Evolutionary conservation across 1,140 invertebrate genomes (phyloP).

Genomic region (Temnothorax curvispinosus): DNA sequence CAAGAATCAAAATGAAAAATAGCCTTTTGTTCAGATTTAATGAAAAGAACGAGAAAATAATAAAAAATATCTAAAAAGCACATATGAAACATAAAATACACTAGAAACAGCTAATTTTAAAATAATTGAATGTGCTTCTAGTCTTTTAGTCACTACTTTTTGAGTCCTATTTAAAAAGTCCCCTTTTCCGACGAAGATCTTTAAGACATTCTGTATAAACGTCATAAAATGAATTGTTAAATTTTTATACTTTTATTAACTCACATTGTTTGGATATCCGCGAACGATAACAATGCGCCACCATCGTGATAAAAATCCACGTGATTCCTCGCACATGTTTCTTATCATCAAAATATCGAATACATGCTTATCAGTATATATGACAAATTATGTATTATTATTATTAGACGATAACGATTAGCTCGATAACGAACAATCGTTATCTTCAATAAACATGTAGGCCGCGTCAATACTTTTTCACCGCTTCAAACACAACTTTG

Average conservation of each 20-base stretch:
- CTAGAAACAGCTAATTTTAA: neutral
- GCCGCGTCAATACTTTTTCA: neutral
- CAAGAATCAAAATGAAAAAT: neutral
- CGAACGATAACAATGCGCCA: constrained; percentile 79
- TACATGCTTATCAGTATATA: neutral
- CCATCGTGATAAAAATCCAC: constrained; percentile 78
- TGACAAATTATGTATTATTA: neutral
- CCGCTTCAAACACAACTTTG: neutral
- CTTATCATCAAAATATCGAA: constrained; percentile 23
- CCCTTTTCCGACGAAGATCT: neutral
- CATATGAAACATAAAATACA: neutral
- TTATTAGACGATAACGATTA: neutral
- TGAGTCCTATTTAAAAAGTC: neutral
- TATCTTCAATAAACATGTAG: neutral
- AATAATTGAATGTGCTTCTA: neutral
- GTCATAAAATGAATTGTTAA: neutral
- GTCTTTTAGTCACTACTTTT: neutral
- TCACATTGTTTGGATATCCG: constrained; percentile 78
- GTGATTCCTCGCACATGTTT: constrained; percentile 78
- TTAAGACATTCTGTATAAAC: neutral
- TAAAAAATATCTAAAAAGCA: neutral
- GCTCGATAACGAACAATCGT: neutral
- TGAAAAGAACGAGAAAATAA: neutral
- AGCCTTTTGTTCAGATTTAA: neutral
- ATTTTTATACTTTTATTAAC: constrained; percentile 41